A percentile compares a stretch with the other conserved stretches of the same genome.
Evolutionary conservation across 2,113 vertebrate genomes (phyloP).

Genomic region (Tauraco erythrolophus): DNA sequence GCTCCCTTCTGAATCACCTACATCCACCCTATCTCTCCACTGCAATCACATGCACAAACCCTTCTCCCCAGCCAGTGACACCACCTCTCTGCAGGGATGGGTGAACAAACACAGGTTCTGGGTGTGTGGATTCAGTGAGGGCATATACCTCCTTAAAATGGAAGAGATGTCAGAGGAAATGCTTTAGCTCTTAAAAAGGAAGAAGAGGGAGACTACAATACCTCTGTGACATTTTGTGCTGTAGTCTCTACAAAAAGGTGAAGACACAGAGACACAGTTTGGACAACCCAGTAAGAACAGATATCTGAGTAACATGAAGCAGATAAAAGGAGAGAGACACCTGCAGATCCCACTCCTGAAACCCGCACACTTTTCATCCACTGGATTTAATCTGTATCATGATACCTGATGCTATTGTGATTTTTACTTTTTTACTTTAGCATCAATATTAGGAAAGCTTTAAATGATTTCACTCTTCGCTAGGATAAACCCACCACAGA

Average conservation of each 20-base stretch:
- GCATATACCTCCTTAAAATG: not conserved
- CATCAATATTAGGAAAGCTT: not conserved
- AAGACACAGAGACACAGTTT: not conserved
- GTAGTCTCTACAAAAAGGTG: not conserved
- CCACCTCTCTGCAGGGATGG: not conserved
- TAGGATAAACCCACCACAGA: not conserved
- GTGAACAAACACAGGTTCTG: not conserved
- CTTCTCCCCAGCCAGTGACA: not conserved
- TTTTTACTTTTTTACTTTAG: not conserved
- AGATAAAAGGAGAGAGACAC: not conserved
- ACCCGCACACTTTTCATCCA: not conserved
- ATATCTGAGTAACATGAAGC: not conserved
- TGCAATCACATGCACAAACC: not conserved
- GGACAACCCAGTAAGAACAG: not conserved
- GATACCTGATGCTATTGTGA: not conserved
- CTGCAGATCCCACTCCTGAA: not conserved
- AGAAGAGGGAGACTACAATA: not conserved
- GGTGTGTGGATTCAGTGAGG: not conserved
- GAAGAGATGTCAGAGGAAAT: not conserved
- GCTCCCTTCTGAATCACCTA: not conserved
- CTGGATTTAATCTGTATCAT: not conserved
- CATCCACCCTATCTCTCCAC: accelerated
- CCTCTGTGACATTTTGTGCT: not conserved
- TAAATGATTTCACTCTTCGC: not conserved
- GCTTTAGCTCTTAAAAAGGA: not conserved